Conservation (phyloP, 2,888 invertebrate genomes). For the Deilephila porcellus region DNA sequence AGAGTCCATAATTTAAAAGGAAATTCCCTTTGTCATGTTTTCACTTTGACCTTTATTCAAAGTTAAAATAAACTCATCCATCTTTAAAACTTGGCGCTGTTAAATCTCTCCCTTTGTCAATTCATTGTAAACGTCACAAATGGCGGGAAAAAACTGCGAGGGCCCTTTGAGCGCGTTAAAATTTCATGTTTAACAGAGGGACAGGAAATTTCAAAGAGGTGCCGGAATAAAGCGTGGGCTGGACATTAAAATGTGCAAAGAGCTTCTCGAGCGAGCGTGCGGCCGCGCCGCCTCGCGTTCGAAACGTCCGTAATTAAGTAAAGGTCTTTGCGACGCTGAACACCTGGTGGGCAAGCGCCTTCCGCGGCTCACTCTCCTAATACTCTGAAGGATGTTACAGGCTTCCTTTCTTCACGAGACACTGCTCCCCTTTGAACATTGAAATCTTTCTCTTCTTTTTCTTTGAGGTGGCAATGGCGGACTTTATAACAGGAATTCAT, state of each 20-base stretch:
- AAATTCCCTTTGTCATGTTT: background rate
- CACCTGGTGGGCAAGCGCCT: conserved; percentile 45
- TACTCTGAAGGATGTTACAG: conserved; percentile 32
- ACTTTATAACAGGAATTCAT: background rate
- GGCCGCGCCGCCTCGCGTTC: conserved; percentile 53
- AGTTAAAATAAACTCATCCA: conserved; percentile 14
- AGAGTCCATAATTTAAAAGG: background rate
- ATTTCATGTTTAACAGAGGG: conserved; percentile 32
- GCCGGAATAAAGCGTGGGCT: conserved; percentile 19
- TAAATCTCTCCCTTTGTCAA: conserved; percentile 24
- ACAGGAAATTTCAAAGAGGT: conserved; percentile 33
- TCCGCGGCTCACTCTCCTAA: conserved; percentile 35
- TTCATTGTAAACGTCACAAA: conserved; percentile 18
- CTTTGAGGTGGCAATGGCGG: background rate
- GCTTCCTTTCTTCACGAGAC: conserved; percentile 19
- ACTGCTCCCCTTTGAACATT: conserved; percentile 27
- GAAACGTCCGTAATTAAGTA: conserved; percentile 62
- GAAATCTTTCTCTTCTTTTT: conserved; percentile 27
- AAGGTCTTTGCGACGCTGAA: conserved; percentile 60
- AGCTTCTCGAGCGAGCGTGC: conserved; percentile 55
- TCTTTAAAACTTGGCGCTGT: conserved; percentile 19
- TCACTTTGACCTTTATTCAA: background rate
- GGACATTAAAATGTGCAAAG: conserved; percentile 45
- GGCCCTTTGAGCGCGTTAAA: conserved; percentile 27
- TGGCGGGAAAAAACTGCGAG: conserved; percentile 17